Evolutionary conservation across 2,113 vertebrate genomes (phyloP).

Genomic region (Sturnira hondurensis): DNA sequence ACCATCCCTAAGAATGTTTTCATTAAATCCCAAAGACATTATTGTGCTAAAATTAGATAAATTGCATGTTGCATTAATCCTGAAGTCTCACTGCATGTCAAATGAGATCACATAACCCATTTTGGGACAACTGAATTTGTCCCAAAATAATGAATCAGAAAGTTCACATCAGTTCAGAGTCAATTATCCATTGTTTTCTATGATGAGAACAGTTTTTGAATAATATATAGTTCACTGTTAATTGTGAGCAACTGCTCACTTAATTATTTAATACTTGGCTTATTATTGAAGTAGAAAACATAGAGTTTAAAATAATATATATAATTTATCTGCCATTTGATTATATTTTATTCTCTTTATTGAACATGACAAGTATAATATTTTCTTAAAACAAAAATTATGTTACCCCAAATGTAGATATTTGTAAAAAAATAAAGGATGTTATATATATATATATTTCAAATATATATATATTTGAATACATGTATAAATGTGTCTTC

Average conservation of each 20-base stretch:
- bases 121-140: constrained; percentile 49
- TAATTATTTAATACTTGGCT: constrained; percentile 1
- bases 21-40: constrained; percentile 37
- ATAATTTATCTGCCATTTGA: neutral
- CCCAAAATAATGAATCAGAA: constrained; percentile 43
- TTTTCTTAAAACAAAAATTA: neutral
- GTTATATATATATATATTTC: too few species aligned
- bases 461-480: neutral
- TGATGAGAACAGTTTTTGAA: constrained; percentile 35
- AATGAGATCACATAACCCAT: constrained; percentile 59
- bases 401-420: neutral
- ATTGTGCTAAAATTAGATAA: constrained; percentile 63
- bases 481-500: too few species aligned
- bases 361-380: neutral
- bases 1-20: constrained; percentile 18
- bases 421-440: neutral
- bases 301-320: neutral
- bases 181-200: constrained; percentile 31
- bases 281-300: neutral
- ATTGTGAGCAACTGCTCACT: neutral
- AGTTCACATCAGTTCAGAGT: constrained; percentile 52
- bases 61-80: constrained; percentile 50
- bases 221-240: constrained; percentile 24
- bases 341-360: neutral
- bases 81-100: constrained; percentile 4